phyloP scores from a whole-genome alignment of 2,797 vertebrate genomes.

The Intellagama lesueurii region DNA sequence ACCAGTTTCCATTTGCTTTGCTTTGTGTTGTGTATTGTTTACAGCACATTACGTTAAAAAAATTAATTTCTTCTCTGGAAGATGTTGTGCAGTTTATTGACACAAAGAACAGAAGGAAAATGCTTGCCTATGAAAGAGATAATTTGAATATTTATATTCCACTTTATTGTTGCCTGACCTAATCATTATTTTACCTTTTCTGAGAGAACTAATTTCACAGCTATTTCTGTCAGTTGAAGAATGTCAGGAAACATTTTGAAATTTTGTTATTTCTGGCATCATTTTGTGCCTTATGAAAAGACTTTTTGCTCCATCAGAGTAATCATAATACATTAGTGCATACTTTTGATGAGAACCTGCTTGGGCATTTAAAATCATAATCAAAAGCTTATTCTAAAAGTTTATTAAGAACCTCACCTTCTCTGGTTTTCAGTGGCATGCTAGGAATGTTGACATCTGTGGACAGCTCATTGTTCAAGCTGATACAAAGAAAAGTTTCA shows the following conservation, averaged over 20 bases:
- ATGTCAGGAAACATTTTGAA: slow-evolving; percentile 52
- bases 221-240: slow-evolving; percentile 49
- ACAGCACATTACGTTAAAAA: accelerated
- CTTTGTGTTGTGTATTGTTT: slow-evolving; percentile 2
- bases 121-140: slow-evolving; percentile 42
- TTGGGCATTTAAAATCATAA: slow-evolving; percentile 58
- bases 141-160: slow-evolving; percentile 51
- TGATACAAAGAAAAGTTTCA: slow-evolving; percentile 70
- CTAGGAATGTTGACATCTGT: slow-evolving; percentile 75
- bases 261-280: slow-evolving; percentile 43
- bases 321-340: slow-evolving; percentile 46
- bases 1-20: background rate
- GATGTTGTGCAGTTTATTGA: slow-evolving; percentile 22
- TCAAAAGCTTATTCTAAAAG: slow-evolving; percentile 66
- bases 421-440: slow-evolving; percentile 76
- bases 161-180: slow-evolving; percentile 54
- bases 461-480: slow-evolving; percentile 63
- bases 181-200: slow-evolving; percentile 56
- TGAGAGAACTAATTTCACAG: slow-evolving; percentile 43
- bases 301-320: slow-evolving; percentile 25
- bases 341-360: slow-evolving; percentile 68
- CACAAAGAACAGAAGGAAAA: slow-evolving; percentile 33
- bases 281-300: slow-evolving; percentile 48
- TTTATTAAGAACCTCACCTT: slow-evolving; percentile 78
- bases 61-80: slow-evolving; percentile 17